Conservation (phyloP, 2,888 invertebrate genomes). For the Drosophila algonquin region DNA sequence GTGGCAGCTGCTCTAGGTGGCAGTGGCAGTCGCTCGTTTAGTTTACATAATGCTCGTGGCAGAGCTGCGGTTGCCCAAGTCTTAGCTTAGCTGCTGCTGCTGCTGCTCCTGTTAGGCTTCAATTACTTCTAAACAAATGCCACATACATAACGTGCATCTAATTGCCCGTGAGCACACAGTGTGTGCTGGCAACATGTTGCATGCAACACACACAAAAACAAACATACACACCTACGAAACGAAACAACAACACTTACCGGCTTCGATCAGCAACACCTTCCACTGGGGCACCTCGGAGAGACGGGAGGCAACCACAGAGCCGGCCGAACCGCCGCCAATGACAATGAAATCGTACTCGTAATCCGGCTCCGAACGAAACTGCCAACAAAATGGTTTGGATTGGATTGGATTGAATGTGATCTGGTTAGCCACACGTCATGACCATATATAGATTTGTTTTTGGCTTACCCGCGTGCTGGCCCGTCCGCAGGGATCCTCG, state of each 20-base stretch:
- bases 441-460: neutral
- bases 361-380: conserved; percentile 84
- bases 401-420: neutral
- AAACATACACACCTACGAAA: too few species aligned
- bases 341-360: conserved; percentile 84
- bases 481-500: conserved; percentile 93
- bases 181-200: conserved; percentile 31
- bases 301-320: conserved; percentile 83
- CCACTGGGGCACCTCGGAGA: conserved; percentile 84
- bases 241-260: conserved; percentile 74
- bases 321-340: conserved; percentile 84
- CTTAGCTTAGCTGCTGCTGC: conserved; percentile 40
- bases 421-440: neutral
- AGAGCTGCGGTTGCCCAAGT: conserved; percentile 62
- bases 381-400: conserved; percentile 41
- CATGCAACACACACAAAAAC: conserved; percentile 27
- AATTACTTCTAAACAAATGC: conserved; percentile 77
- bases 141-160: conserved; percentile 66
- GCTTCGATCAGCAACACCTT: conserved; percentile 84
- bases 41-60: conserved; percentile 74
- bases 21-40: conserved; percentile 55
- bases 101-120: conserved; percentile 68
- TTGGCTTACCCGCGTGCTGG: conserved; percentile 85
- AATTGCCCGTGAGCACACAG: conserved; percentile 57
- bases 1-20: neutral